These are phyloP conservation scores for Pocillopora verrucosa DNA, from an alignment of 64 coral and sea anemone species.

Conservation along the genomic window DNA sequence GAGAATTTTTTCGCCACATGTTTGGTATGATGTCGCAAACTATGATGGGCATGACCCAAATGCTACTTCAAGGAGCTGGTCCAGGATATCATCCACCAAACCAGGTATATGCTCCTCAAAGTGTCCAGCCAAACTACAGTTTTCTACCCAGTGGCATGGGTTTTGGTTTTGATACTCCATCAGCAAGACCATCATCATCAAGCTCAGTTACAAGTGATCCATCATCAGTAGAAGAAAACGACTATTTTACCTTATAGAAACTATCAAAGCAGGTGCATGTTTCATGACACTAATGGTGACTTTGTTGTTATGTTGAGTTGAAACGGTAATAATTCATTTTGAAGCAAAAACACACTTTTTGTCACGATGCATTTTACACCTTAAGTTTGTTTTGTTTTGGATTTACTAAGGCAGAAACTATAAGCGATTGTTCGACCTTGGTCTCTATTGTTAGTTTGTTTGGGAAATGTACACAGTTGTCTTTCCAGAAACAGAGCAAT, in stretches of 20 bases:
- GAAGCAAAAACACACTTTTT: too few species aligned
- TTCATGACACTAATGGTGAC: background rate
- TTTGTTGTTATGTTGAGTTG: too few species aligned
- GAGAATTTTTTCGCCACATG: constrained; percentile 56
- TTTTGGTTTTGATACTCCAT: constrained; percentile 18
- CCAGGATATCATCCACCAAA: constrained; percentile 30
- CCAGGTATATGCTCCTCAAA: constrained; percentile 3
- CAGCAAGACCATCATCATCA: constrained; percentile 36
- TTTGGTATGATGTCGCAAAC: constrained; percentile 47
- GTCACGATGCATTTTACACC: background rate
- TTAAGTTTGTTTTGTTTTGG: background rate
- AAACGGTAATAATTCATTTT: too few species aligned
- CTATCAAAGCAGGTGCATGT: background rate
- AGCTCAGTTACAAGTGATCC: background rate
- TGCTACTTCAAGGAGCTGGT: constrained; percentile 46
- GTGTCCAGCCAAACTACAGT: too few species aligned
- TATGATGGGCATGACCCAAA: constrained; percentile 59
- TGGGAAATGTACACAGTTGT: background rate
- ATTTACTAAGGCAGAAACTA: too few species aligned
- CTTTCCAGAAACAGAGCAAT: background rate
- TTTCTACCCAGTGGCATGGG: constrained; percentile 16
- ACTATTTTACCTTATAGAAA: too few species aligned
- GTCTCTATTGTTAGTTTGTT: background rate
- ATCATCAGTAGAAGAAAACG: too few species aligned
- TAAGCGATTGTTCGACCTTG: too few species aligned